A percentile compares a stretch with the other conserved stretches of the same genome.
phyloP scores from a whole-genome alignment of 2,113 vertebrate genomes.

The Rhinoptilus africanus region DNA sequence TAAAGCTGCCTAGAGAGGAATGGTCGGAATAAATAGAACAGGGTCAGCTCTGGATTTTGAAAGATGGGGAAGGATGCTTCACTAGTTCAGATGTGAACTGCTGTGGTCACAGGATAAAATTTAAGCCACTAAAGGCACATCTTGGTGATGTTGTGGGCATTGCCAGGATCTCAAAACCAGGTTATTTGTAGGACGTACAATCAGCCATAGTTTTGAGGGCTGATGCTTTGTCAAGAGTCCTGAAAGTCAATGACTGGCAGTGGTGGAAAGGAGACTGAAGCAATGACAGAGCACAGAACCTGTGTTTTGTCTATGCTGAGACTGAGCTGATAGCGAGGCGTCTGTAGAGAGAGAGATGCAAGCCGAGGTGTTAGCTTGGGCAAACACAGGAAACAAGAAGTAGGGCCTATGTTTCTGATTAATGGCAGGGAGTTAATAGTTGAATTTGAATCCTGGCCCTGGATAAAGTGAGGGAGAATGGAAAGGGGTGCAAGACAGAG shows the following conservation, averaged over 20 bases:
- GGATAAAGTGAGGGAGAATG: not conserved
- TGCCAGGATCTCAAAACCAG: not conserved
- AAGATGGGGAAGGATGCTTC: not conserved
- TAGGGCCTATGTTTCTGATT: not conserved
- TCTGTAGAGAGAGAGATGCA: accelerated
- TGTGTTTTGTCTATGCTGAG: not conserved
- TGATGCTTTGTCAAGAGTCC: not conserved
- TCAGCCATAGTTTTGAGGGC: not conserved
- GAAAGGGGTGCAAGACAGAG: not conserved
- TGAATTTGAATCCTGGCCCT: not conserved
- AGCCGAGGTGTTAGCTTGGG: not conserved
- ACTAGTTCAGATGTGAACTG: not conserved
- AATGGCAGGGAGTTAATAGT: not conserved
- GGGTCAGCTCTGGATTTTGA: not conserved
- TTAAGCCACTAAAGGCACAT: not conserved
- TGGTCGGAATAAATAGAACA: not conserved
- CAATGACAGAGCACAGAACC: accelerated
- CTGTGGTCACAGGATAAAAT: not conserved
- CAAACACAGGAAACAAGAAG: not conserved
- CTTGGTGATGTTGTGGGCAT: not conserved
- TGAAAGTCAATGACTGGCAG: not conserved
- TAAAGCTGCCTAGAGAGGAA: not conserved
- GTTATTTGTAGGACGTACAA: not conserved
- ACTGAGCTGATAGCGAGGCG: not conserved
- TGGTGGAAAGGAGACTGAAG: not conserved